Evolutionary conservation across 1,140 invertebrate genomes (phyloP).

Genomic region (Ceratina calcarata): DNA sequence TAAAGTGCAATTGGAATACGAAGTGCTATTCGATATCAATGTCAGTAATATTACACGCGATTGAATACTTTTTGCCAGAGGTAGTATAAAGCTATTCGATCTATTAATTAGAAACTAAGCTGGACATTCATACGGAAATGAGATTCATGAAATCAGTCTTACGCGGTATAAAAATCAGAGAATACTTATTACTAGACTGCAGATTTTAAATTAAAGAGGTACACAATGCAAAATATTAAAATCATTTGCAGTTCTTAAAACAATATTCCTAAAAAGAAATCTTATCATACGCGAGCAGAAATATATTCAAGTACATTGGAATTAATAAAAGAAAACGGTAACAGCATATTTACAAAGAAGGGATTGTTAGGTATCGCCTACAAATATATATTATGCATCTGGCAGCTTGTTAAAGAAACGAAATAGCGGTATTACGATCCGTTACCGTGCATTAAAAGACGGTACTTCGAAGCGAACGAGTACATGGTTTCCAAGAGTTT

Average conservation of each 20-base stretch:
- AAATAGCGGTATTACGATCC: neutral
- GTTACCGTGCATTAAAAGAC: neutral
- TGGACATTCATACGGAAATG: conserved; percentile 36
- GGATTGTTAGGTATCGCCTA: neutral
- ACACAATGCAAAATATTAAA: too few species aligned
- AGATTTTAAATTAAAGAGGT: too few species aligned
- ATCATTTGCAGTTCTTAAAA: too few species aligned
- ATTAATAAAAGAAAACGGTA: conserved; percentile 15
- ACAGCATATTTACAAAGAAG: conserved; percentile 32
- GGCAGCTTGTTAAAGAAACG: conserved; percentile 8
- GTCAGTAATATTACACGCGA: too few species aligned
- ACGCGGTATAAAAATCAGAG: conserved; percentile 27
- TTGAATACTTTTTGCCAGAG: too few species aligned
- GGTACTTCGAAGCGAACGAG: conserved; percentile 8
- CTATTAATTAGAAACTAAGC: conserved; percentile 29
- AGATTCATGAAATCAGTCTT: conserved; percentile 47
- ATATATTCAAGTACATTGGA: conserved; percentile 29
- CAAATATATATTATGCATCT: conserved; percentile 14
- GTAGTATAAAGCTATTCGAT: conserved; percentile 27
- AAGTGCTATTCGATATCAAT: too few species aligned
- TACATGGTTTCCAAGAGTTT: neutral
- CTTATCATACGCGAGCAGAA: neutral
- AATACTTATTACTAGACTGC: too few species aligned
- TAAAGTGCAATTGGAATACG: too few species aligned
- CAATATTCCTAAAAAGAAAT: too few species aligned